Evolutionary conservation across 2,797 vertebrate genomes (phyloP).

Genomic region (Gephyroberyx darwinii): DNA sequence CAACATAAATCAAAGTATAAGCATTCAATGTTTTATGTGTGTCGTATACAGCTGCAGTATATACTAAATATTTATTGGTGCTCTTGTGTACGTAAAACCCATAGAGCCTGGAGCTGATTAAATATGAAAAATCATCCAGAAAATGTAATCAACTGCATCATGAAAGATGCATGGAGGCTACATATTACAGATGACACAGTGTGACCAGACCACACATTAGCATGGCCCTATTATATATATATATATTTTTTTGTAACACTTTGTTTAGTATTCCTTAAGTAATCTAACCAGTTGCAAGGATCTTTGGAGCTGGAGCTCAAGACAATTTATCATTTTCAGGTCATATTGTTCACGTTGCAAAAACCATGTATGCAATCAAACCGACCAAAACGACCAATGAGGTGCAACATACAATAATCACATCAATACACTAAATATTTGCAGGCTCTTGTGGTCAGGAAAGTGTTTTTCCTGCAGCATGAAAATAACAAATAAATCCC

Average conservation of each 20-base stretch:
- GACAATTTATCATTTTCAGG: constrained; percentile 48
- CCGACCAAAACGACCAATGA: constrained; percentile 37
- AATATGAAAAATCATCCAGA: constrained; percentile 66
- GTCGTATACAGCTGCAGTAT: constrained; percentile 7
- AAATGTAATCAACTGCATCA: constrained; percentile 65
- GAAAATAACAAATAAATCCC: constrained; percentile 39
- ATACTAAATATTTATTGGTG: constrained; percentile 53
- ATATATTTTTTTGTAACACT: not conserved
- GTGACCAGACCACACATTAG: constrained; percentile 36
- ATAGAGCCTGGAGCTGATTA: constrained; percentile 59
- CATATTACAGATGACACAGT: constrained; percentile 43
- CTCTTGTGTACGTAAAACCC: constrained; percentile 48
- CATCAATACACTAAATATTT: constrained; percentile 44
- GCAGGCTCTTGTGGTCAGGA: constrained; percentile 22
- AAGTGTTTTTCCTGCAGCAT: constrained; percentile 29
- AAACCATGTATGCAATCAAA: constrained; percentile 35
- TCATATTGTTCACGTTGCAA: constrained; percentile 10
- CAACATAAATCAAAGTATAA: constrained; percentile 15
- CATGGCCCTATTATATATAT: constrained; percentile 11
- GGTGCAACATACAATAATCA: constrained; percentile 40
- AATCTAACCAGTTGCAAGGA: constrained; percentile 53
- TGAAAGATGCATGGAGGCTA: constrained; percentile 68
- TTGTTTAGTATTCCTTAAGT: constrained; percentile 42
- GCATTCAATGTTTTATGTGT: constrained; percentile 10
- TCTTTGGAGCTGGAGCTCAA: constrained; percentile 21